phyloP scores from a whole-genome alignment of 2,113 vertebrate genomes.

The Megatriorchis doriae region DNA sequence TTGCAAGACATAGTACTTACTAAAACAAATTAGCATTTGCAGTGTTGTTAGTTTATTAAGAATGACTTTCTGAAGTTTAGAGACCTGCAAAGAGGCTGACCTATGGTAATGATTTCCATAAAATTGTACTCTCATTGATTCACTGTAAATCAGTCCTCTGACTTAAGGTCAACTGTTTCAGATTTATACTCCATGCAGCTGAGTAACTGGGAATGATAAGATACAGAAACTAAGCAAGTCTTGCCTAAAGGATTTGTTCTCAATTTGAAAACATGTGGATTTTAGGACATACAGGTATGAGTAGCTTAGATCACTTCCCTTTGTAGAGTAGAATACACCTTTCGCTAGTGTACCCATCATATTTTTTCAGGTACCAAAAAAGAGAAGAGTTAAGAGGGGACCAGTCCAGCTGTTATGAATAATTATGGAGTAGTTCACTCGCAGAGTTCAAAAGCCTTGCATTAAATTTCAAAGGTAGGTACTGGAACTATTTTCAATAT shows the following conservation, averaged over 20 bases:
- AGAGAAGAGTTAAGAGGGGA: not conserved
- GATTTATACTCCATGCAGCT: not conserved
- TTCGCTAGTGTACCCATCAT: not conserved
- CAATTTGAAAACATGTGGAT: accelerated
- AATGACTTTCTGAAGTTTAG: not conserved
- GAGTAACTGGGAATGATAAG: not conserved
- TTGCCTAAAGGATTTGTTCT: not conserved
- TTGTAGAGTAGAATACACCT: not conserved
- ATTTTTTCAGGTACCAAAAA: not conserved
- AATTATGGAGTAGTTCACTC: not conserved
- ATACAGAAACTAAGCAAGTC: not conserved
- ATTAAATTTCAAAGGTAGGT: not conserved
- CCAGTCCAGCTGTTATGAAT: not conserved
- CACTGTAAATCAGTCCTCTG: not conserved
- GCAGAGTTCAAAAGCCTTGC: not conserved
- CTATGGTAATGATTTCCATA: not conserved
- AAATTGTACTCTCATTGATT: not conserved
- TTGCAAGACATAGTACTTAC: not conserved
- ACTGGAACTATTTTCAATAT: not conserved
- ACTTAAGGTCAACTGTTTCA: not conserved
- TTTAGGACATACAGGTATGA: not conserved
- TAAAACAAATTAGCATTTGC: not conserved
- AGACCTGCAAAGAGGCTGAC: not conserved
- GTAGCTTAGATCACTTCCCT: not conserved
- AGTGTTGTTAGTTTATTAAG: not conserved